A percentile compares a stretch with the other conserved stretches of the same genome.
These are phyloP conservation scores for Actinia tenebrosa DNA, from an alignment of 64 coral and sea anemone species.

Conservation along the genomic window DNA sequence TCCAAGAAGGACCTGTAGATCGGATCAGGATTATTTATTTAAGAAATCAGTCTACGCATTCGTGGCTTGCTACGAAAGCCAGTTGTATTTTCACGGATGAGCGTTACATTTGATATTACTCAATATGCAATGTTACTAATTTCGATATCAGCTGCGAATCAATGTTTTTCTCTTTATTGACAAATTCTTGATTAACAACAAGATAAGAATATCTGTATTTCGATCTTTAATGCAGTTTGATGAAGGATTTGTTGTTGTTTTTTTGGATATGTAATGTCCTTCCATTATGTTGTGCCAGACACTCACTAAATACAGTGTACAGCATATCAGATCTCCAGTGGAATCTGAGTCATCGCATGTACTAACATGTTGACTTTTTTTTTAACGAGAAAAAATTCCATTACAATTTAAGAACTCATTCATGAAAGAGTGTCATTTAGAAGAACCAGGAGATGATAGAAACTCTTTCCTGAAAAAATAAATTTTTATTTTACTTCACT, in stretches of 20 bases:
- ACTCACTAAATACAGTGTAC: background rate
- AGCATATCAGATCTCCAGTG: background rate
- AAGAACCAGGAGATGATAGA: background rate
- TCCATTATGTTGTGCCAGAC: background rate
- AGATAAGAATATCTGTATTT: background rate
- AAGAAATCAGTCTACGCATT: background rate
- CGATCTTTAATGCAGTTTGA: background rate
- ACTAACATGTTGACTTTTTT: background rate
- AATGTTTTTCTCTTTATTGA: background rate
- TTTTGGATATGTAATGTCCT: background rate
- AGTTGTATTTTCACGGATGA: background rate
- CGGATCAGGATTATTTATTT: constrained; percentile 19
- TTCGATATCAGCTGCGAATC: background rate
- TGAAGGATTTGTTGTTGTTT: background rate
- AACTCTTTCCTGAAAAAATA: background rate
- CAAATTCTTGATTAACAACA: background rate
- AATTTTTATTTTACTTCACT: background rate
- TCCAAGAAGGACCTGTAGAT: constrained; percentile 14
- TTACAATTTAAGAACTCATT: background rate
- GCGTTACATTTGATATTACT: background rate
- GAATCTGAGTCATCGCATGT: background rate
- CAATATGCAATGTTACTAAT: background rate
- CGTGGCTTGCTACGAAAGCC: background rate
- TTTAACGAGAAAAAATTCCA: background rate
- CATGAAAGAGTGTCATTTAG: background rate